phyloP scores from a whole-genome alignment of 2,797 vertebrate genomes.

The Heterohyrax brucei region DNA sequence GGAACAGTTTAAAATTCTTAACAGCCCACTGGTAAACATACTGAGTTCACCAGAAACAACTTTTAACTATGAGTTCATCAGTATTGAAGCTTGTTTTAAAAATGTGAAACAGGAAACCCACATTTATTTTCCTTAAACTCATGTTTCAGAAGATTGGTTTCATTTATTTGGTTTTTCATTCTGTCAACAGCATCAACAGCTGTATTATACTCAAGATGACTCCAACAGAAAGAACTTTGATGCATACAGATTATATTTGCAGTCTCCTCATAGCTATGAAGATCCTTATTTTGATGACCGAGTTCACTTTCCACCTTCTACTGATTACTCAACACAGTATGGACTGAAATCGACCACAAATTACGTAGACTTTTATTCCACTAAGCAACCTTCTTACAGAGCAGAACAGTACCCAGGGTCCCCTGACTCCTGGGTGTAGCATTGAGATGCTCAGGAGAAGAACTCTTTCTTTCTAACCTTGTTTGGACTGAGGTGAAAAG shows the following conservation, averaged over 20 bases:
- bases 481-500: constrained; percentile 87
- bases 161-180: constrained; percentile 81
- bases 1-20: neutral
- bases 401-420: constrained; percentile 98
- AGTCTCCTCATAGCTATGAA: constrained; percentile 97
- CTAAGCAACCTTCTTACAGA: constrained; percentile 96
- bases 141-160: constrained; percentile 66
- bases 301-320: constrained; percentile 94
- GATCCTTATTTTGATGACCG: constrained; percentile 96
- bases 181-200: constrained; percentile 92
- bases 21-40: neutral
- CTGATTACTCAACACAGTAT: constrained; percentile 95
- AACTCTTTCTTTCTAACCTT: constrained; percentile 86
- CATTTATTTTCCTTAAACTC: constrained; percentile 62
- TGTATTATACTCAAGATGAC: constrained; percentile 96
- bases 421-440: constrained; percentile 99
- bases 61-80: constrained; percentile 23
- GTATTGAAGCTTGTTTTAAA: constrained; percentile 56
- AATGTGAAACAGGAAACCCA: constrained; percentile 23
- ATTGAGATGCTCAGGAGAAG: constrained; percentile 69
- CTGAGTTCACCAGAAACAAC: neutral
- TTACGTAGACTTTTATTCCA: constrained; percentile 99
- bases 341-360: constrained; percentile 97
- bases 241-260: constrained; percentile 96
- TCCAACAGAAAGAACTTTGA: constrained; percentile 95